Conservation (phyloP, 1,140 invertebrate genomes). For the Listronotus bonariensis region DNA sequence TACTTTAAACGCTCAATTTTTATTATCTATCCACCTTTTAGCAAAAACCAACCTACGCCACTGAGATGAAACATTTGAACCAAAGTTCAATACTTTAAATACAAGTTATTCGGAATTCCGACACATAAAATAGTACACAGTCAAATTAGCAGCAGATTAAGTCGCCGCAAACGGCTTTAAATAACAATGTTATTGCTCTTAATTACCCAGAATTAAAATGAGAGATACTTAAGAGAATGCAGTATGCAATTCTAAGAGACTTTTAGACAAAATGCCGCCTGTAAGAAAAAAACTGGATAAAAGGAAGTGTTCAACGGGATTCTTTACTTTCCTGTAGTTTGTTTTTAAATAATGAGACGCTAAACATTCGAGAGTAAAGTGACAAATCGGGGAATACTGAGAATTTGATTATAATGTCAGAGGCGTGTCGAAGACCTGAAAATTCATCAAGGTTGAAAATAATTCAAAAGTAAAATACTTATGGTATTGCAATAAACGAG, state of each 20-base stretch:
- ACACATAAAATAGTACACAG: conserved; percentile 22
- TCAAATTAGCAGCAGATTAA: conserved; percentile 20
- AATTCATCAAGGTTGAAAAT: too few species aligned
- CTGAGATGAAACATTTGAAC: too few species aligned
- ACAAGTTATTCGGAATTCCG: conserved; percentile 8
- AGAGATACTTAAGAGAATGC: conserved; percentile 13
- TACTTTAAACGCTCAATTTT: too few species aligned
- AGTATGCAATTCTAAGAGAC: conserved; percentile 12
- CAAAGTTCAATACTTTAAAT: too few species aligned
- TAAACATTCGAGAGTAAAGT: conserved; percentile 8
- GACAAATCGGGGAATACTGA: conserved; percentile 10
- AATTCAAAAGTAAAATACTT: too few species aligned
- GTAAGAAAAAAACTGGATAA: too few species aligned
- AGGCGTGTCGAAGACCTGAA: too few species aligned
- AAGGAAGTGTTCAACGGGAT: conserved; percentile 2
- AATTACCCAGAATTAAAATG: conserved; percentile 35
- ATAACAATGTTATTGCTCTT: conserved; percentile 40
- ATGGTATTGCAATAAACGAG: too few species aligned
- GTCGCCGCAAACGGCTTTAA: conserved; percentile 17
- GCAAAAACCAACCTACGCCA: too few species aligned
- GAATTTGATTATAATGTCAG: neutral
- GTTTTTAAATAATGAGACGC: conserved; percentile 19
- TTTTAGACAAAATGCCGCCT: conserved; percentile 5
- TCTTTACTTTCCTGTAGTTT: conserved; percentile 11
- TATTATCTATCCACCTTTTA: too few species aligned